These are phyloP conservation scores for Acromyrmex echinatior DNA, from an alignment of 1,140 invertebrate species.

Conservation along the genomic window DNA sequence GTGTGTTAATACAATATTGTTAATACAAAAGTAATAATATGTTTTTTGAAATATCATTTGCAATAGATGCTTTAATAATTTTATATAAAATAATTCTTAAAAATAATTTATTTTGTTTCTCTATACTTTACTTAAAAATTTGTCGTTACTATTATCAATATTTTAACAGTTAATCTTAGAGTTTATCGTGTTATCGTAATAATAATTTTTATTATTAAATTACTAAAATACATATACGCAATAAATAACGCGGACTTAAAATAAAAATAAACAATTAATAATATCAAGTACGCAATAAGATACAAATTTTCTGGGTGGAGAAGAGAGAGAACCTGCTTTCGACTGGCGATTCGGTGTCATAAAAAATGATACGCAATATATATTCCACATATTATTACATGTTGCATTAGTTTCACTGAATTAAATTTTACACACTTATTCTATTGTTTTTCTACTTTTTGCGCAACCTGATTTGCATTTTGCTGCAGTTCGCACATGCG, in stretches of 20 bases:
- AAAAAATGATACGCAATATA: conserved; percentile 41
- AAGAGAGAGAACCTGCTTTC: neutral
- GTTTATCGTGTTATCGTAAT: neutral
- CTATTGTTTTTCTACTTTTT: conserved; percentile 46
- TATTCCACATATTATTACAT: neutral
- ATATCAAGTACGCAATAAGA: neutral
- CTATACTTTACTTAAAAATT: neutral
- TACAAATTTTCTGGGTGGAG: neutral
- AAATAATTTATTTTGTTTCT: neutral
- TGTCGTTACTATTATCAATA: neutral
- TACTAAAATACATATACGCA: neutral
- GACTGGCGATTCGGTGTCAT: conserved; percentile 12
- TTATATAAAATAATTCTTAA: neutral
- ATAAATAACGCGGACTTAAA: neutral
- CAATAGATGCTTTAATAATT: neutral
- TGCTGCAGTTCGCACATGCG: no score
- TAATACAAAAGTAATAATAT: neutral
- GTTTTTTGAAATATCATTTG: neutral
- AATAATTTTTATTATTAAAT: conserved; percentile 1
- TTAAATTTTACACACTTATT: conserved; percentile 54
- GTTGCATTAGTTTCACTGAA: conserved; percentile 38
- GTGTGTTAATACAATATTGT: no score
- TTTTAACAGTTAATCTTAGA: conserved; percentile 9
- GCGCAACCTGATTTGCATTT: conserved; percentile 26
- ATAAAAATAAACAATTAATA: neutral